Base-by-base conservation (phyloP, 53 echinoderm and acorn worm species). In the Temnopleurus reevesii region DNA sequence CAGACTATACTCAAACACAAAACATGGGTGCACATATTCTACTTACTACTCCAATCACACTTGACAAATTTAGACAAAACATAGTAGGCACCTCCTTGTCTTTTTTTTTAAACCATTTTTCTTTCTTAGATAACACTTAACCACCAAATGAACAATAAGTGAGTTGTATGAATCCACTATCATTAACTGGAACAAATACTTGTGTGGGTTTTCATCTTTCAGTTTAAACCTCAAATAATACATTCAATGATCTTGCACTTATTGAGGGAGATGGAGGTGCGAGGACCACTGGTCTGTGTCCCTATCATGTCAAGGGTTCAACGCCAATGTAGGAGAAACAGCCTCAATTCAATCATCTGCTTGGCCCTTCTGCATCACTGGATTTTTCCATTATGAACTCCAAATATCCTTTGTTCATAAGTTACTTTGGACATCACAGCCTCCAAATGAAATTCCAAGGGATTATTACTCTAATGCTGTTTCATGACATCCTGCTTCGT, bases 1-100 rank as follows among this genome's bases (percentile, higher is more conserved):
- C 79, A 23, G 27, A 79, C 79, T 47, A 28, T 29, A 79, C 79
- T 79, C 49, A 49, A n/a, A 79, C 79, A 79, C 49, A 79, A 79
- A 79, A 36, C 71, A 71, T 71, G 71, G 71, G 71, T 71, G 71
- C 71, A 71, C 71, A 71, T 41, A 38, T 41, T 71, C 71, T 71
- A 71, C 41, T 71, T 41, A 71, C 71, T 71, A 71, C 71, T 71
- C n/a, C 71, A 71, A 71, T 71, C 36, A 71, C 71, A 71, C 71
- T 71, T 71, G 71, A 71, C 71, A 71, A 49, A 71, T 71, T 71
- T 21, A 71, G 71, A 71, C 71, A 71, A 71, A 71, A 71, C 71
- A 71, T 71, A 36, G 19, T 41, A 71, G 71, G 71, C 71, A 71
- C 71, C 71, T 71, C 71, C 41, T 36, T 71, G 64, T 64, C 4